These are phyloP conservation scores for Festucalex cinctus DNA, from an alignment of 2,113 vertebrate genomes.

Conservation along the genomic window DNA sequence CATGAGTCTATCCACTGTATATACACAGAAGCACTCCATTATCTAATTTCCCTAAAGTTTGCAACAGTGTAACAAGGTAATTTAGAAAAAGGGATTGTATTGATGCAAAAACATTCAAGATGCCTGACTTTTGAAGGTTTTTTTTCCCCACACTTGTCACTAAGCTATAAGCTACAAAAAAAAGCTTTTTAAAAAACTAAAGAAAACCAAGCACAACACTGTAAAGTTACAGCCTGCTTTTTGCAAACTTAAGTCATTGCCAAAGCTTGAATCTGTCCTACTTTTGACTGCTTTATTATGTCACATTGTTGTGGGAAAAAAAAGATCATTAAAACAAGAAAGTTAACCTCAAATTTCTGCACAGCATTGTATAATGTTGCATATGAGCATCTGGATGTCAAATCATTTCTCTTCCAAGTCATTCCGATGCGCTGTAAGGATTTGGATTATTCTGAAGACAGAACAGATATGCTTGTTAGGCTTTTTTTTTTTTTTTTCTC, in stretches of 20 bases:
- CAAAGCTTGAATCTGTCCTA: too few species aligned
- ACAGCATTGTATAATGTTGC: background rate
- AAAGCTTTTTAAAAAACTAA: too few species aligned
- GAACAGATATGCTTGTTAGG: background rate
- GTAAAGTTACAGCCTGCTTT: too few species aligned
- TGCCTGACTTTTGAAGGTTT: constrained; percentile 9
- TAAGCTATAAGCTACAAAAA: background rate
- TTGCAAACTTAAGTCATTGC: too few species aligned
- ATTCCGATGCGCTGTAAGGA: background rate
- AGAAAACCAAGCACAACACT: too few species aligned
- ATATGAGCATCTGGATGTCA: background rate
- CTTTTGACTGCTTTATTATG: too few species aligned
- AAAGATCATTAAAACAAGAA: too few species aligned
- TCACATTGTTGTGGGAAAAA: too few species aligned
- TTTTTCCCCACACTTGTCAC: background rate
- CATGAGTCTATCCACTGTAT: too few species aligned
- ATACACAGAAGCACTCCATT: background rate
- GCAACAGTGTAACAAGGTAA: constrained; percentile 3
- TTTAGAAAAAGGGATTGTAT: background rate
- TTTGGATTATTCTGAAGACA: background rate
- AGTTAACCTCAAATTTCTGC: too few species aligned
- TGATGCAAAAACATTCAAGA: background rate
- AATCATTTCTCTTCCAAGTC: background rate
- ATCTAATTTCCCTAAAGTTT: constrained; percentile 6
- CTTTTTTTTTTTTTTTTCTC: background rate